Evolutionary conservation across 2,797 vertebrate species (phyloP).

Genomic region (Gallirallus australis): DNA sequence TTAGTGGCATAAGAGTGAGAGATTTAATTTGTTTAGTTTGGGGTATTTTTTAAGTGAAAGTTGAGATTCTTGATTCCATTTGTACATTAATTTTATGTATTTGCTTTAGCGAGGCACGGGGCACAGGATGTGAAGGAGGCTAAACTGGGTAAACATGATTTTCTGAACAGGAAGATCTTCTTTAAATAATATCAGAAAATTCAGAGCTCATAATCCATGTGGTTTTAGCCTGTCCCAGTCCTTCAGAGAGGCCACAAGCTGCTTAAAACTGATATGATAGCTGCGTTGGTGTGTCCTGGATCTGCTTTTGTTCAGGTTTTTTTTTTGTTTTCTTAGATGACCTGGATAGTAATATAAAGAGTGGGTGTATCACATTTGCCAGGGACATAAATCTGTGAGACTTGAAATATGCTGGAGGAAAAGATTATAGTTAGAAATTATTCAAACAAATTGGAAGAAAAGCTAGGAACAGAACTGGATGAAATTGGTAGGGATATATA

Average conservation of each 20-base stretch:
- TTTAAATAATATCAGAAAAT: slow-evolving; percentile 2
- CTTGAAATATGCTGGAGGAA: not conserved
- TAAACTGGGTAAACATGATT: not conserved
- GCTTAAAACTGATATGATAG: not conserved
- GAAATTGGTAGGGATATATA: not conserved
- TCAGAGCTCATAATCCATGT: not conserved
- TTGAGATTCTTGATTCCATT: not conserved
- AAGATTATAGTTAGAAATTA: not conserved
- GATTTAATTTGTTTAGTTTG: not conserved
- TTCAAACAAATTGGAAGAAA: not conserved
- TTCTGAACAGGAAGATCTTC: not conserved
- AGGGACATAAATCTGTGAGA: not conserved
- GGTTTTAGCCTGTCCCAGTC: not conserved
- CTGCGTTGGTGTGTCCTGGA: not conserved
- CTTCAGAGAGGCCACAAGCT: not conserved
- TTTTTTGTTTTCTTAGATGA: not conserved
- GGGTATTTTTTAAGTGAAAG: not conserved
- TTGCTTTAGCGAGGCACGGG: not conserved
- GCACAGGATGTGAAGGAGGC: not conserved
- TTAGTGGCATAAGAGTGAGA: not conserved
- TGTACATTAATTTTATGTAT: not conserved
- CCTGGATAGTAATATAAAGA: not conserved
- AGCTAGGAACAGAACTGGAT: not conserved
- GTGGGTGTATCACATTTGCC: not conserved
- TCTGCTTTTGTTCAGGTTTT: not conserved